Evolutionary conservation across 1,140 invertebrate species (phyloP).

Genomic region (Littorina saxatilis): DNA sequence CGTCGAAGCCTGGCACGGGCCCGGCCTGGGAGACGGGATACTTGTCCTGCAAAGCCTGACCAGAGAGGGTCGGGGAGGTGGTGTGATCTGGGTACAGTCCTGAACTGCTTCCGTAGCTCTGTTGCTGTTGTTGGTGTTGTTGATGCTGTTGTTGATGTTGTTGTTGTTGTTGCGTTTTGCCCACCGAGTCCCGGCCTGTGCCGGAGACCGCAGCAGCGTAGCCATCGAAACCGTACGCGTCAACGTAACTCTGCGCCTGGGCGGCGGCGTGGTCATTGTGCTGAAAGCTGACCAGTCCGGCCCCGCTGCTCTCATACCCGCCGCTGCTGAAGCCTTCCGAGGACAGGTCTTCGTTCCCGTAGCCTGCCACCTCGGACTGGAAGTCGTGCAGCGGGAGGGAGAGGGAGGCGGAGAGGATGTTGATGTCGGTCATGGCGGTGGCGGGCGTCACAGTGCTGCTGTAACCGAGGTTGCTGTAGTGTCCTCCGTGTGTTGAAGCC

Average conservation of each 20-base stretch:
- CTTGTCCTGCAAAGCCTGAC: conserved; percentile 40
- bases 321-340: conserved; percentile 52
- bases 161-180: conserved; percentile 2
- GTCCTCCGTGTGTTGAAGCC: conserved; percentile 34
- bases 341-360: conserved; percentile 52
- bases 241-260: conserved; percentile 44
- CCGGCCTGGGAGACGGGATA: conserved; percentile 30
- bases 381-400: conserved; percentile 58
- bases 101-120: conserved; percentile 1
- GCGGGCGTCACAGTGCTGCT: conserved; percentile 48
- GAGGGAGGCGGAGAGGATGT: conserved; percentile 54
- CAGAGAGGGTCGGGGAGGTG: conserved; percentile 27
- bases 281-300: conserved; percentile 42
- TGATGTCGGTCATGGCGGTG: conserved; percentile 55
- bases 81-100: conserved; percentile 43
- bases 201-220: conserved; percentile 38
- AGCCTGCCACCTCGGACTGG: conserved; percentile 54
- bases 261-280: conserved; percentile 40
- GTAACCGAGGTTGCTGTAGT: conserved; percentile 44
- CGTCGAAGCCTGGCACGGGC: conserved; percentile 42
- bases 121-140: conserved; percentile 22
- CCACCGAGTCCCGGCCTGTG: conserved; percentile 11
- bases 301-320: conserved; percentile 42
- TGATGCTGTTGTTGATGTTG: background rate
- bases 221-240: conserved; percentile 63